Evolutionary conservation across 2,888 invertebrate genomes (phyloP).

Genomic region (Polyommatus icarus): DNA sequence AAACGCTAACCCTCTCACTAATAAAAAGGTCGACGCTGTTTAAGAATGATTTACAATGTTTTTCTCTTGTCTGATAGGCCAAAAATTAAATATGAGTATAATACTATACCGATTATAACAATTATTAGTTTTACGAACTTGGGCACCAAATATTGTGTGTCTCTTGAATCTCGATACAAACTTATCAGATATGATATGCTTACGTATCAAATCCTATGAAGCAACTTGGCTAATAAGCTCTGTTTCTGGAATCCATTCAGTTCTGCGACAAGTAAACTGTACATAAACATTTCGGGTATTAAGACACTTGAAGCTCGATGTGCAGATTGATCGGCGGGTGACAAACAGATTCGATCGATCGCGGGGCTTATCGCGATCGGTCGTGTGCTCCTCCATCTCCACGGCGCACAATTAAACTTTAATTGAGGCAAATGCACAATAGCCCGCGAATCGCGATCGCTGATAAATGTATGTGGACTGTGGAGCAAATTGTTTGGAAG

Average conservation of each 20-base stretch:
- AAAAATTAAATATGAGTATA: not conserved
- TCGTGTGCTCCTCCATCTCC: constrained; percentile 60
- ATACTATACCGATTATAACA: no score
- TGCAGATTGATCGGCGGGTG: constrained; percentile 17
- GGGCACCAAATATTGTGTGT: no score
- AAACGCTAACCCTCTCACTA: not conserved
- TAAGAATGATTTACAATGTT: not conserved
- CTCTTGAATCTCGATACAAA: no score
- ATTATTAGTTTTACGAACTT: not conserved
- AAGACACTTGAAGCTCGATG: constrained; percentile 1
- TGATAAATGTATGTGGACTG: not conserved
- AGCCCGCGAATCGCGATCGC: constrained; percentile 17
- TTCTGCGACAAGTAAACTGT: not conserved
- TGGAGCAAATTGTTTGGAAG: constrained; percentile 11
- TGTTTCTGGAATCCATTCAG: not conserved
- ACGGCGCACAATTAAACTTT: constrained; percentile 64
- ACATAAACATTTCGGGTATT: constrained; percentile 1
- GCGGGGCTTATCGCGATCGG: constrained; percentile 47
- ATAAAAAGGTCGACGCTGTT: not conserved
- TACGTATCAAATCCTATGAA: not conserved
- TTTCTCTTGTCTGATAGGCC: not conserved
- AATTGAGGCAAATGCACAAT: constrained; percentile 55
- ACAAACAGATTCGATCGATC: constrained; percentile 30
- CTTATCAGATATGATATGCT: no score
- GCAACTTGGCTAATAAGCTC: not conserved